These are phyloP conservation scores for Gouania willdenowi DNA, from an alignment of 2,797 vertebrate species.

Conservation along the genomic window DNA sequence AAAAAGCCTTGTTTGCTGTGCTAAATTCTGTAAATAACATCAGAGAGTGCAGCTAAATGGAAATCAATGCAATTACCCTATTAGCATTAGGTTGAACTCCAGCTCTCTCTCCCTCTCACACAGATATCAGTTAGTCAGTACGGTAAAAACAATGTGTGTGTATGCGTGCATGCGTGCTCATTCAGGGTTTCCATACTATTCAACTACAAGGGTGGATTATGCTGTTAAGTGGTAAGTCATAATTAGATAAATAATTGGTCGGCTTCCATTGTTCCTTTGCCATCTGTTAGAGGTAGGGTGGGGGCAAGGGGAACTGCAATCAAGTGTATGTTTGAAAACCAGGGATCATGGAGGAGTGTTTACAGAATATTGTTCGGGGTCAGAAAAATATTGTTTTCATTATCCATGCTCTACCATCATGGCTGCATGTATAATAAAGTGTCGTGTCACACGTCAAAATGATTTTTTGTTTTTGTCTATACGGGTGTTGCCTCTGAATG, in stretches of 20 bases:
- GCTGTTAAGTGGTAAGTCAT: constrained; percentile 95
- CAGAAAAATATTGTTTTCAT: too few species aligned
- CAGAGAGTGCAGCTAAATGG: constrained; percentile 78
- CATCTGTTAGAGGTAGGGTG: constrained; percentile 81
- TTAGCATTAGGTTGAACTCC: constrained; percentile 75
- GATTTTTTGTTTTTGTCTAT: too few species aligned
- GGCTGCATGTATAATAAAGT: too few species aligned
- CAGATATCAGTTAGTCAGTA: not conserved
- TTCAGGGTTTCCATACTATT: constrained; percentile 86
- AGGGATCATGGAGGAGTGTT: constrained; percentile 4
- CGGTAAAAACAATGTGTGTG: constrained; percentile 2
- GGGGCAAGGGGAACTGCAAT: constrained; percentile 2
- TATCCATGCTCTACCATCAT: too few species aligned
- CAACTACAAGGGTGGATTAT: constrained; percentile 86
- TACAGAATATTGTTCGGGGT: too few species aligned
- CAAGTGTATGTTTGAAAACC: not conserved
- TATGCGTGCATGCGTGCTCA: too few species aligned
- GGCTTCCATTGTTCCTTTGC: constrained; percentile 84
- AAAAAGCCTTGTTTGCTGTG: constrained; percentile 61
- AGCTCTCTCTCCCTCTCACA: constrained; percentile 24
- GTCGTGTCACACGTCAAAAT: too few species aligned
- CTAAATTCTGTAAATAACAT: constrained; percentile 82
- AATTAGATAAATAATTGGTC: constrained; percentile 98
- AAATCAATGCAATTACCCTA: constrained; percentile 83
- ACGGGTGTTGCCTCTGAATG: constrained; percentile 2